phyloP scores from a whole-genome alignment of 2,888 invertebrate genomes.

The Melieria picta region DNA sequence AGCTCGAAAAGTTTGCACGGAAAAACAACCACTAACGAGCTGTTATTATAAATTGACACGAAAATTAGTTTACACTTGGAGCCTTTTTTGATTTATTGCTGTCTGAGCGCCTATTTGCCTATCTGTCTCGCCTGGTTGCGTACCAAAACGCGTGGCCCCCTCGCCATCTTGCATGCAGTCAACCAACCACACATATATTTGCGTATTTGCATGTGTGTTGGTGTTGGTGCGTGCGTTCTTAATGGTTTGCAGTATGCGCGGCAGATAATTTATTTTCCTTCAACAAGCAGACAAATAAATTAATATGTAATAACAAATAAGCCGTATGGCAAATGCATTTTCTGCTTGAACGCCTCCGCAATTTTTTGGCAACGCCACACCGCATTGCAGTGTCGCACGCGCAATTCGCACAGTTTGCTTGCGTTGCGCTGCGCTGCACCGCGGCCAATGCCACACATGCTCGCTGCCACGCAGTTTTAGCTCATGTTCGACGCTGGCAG shows the following conservation, averaged over 20 bases:
- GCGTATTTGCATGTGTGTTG: not conserved
- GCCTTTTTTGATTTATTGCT: constrained; percentile 57
- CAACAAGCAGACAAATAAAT: constrained; percentile 56
- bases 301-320: constrained; percentile 60
- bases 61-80: constrained; percentile 64
- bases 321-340: constrained; percentile 46
- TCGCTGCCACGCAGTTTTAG: no score
- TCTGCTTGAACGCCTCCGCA: constrained; percentile 46
- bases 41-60: constrained; percentile 62
- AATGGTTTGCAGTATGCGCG: constrained; percentile 8
- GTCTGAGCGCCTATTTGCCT: constrained; percentile 45
- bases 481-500: no score
- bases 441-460: no score
- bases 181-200: constrained; percentile 23
- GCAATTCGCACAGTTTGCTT: no score
- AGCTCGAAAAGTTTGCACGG: not conserved
- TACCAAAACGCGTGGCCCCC: not conserved
- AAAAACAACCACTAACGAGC: constrained; percentile 53
- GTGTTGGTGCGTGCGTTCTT: not conserved
- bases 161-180: not conserved
- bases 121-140: constrained; percentile 14
- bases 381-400: no score
- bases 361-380: constrained; percentile 6
- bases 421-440: no score
- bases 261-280: constrained; percentile 51